Evolutionary conservation across 2,113 vertebrate species (phyloP), one percentile per base, ranked within the genome.

Genomic region (Gallinago paraguaiae): DNA sequence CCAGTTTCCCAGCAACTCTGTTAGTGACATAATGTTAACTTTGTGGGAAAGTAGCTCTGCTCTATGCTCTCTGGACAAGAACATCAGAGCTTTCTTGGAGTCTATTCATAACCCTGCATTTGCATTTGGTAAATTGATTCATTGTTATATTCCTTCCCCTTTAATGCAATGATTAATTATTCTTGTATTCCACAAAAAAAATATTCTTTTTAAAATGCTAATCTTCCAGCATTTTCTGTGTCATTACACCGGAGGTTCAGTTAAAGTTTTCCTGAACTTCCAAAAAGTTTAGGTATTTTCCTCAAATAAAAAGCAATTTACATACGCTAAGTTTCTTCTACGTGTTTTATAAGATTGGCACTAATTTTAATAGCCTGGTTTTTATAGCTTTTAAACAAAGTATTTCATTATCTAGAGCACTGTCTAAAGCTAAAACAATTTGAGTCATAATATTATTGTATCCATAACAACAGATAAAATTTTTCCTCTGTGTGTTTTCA

Each of bases 121-220:
- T 91, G 93, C 92, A 93, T 94, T 80, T 88, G 80, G 88, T 90
- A 96, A 95, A 95, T 46, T 63, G 46, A 46, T 80, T 92, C 75
- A 90, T 81, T 95, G 92, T 92, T 88, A 43, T 4, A 74, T 39
- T 28, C 67, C 30, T 37, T 23, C 35, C 11, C 41, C 61, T 87
- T 78, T 72, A 92, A 91, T 0, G 0, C 53, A 35, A 90, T 16
- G 23, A 95, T 89, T 67, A 77, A 90, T 88, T 89, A 57, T 92
- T 78, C 72, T 86, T 79, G 24, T 51, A 91, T 91, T 57, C 60
- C 45, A 70, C 24, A 37, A 30, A 25, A 46, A 23, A 72, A 65
- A 25, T 10, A 39, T 46, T 60, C 70, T 23, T 30, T 91, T 95
- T 72, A 37, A 88, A 88, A 84, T 56, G 39, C 35, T 85, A 39